phyloP scores from a whole-genome alignment of 2,888 invertebrate species.

The Celastrina argiolus region DNA sequence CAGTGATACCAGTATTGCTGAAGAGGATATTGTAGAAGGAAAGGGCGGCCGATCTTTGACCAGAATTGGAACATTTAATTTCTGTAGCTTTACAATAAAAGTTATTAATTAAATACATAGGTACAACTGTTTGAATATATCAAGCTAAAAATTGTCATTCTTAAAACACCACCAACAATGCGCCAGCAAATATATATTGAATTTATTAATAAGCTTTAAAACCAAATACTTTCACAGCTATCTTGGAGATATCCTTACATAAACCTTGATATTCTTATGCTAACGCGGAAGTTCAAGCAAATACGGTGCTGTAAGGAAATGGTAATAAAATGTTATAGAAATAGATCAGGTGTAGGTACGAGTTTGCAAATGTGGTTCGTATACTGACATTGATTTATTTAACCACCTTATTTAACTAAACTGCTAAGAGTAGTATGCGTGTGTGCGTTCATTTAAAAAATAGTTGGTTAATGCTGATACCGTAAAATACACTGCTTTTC shows the following conservation, averaged over 20 bases:
- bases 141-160: too few relatives aligned
- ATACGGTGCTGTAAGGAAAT: conserved; percentile 11
- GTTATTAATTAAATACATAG: too few relatives aligned
- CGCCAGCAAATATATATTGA: too few relatives aligned
- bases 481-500: neutral
- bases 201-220: neutral
- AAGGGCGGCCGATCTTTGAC: too few relatives aligned
- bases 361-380: neutral
- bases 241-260: neutral
- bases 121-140: too few relatives aligned
- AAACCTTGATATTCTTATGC: neutral
- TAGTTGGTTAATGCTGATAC: too few relatives aligned
- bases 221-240: neutral
- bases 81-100: too few relatives aligned
- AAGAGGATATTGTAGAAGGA: too few relatives aligned
- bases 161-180: too few relatives aligned
- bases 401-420: neutral
- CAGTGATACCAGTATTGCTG: too few relatives aligned
- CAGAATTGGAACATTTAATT: too few relatives aligned
- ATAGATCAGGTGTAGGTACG: neutral
- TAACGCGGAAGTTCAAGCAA: neutral
- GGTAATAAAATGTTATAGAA: neutral
- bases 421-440: neutral
- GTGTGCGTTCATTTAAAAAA: too few relatives aligned
- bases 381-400: neutral